Conservation (phyloP, 2,113 vertebrate genomes). For the Gallinago media region DNA sequence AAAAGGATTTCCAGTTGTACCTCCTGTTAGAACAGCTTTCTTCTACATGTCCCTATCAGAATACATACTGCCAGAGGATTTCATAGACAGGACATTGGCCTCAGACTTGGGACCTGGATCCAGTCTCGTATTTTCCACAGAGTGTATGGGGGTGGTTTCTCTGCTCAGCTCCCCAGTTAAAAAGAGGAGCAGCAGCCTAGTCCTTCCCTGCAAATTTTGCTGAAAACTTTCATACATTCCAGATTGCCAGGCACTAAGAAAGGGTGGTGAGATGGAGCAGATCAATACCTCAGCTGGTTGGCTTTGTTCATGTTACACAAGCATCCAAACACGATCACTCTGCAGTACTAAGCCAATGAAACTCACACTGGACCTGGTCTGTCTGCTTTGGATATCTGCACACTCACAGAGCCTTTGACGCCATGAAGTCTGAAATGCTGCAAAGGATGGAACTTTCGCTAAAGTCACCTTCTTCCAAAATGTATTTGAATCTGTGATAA, state of each 20-base stretch:
- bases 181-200: neutral
- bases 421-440: neutral
- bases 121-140: neutral
- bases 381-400: neutral
- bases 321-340: neutral
- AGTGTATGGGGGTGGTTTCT: neutral
- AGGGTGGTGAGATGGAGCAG: neutral
- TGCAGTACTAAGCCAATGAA: neutral
- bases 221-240: neutral
- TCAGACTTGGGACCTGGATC: neutral
- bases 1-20: slow-evolving; percentile 14
- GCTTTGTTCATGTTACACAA: neutral
- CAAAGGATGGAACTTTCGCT: neutral
- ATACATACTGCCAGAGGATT: slow-evolving; percentile 4
- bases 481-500: neutral
- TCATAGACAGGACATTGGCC: neutral
- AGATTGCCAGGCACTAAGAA: neutral
- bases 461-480: neutral
- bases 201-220: neutral
- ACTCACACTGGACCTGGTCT: neutral
- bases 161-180: neutral
- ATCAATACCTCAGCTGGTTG: neutral
- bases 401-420: neutral
- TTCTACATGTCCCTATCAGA: neutral
- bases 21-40: slow-evolving; percentile 19